phyloP scores from a whole-genome alignment of 92 coral and sea anemone species.

The Actinernus sp. region DNA sequence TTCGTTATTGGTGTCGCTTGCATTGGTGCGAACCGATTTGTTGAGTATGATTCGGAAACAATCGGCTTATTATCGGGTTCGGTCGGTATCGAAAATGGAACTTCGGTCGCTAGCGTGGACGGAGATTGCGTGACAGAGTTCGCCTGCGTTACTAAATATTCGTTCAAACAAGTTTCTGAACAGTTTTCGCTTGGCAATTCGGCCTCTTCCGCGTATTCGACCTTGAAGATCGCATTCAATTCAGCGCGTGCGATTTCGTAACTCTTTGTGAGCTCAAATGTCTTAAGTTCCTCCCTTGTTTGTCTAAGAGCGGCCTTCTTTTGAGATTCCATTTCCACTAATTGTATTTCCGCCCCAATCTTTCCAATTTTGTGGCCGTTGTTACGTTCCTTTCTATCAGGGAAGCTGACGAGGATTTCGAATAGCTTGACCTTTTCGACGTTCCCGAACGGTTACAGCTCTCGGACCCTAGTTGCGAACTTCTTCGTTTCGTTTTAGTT shows the following conservation, averaged over 20 bases:
- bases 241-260: background rate
- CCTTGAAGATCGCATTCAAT: background rate
- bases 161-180: background rate
- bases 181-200: conserved; percentile 8
- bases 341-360: background rate
- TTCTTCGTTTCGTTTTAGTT: conserved; percentile 2
- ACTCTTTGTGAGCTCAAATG: background rate
- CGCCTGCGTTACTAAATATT: conserved; percentile 7
- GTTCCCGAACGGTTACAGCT: no score
- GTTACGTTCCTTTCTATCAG: no score
- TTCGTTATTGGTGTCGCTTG: no score
- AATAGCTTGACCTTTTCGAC: no score
- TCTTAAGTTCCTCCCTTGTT: background rate
- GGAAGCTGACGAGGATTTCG: no score
- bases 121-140: conserved; percentile 6
- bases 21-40: no score
- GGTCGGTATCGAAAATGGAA: no score
- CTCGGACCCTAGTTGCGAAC: no score
- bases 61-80: no score
- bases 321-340: background rate
- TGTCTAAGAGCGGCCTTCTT: background rate
- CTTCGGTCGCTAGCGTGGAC: no score
- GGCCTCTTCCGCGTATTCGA: conserved; percentile 1
- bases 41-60: no score
- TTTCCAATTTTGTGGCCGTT: background rate